These are phyloP conservation scores for Rhagoletis zephyria DNA, from an alignment of 1,140 invertebrate genomes.

Conservation along the genomic window DNA sequence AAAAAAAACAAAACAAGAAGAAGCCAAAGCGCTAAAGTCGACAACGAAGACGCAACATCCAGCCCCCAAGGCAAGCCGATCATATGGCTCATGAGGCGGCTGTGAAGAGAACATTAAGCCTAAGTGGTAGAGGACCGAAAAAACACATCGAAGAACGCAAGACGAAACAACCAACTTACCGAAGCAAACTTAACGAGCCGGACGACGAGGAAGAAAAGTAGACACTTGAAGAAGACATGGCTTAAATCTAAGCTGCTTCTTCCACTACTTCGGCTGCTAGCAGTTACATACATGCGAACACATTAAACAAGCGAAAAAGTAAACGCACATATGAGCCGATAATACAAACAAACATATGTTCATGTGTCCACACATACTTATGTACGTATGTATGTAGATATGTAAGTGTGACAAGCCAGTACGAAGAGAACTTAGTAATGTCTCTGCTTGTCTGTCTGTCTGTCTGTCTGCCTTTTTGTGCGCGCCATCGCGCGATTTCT, in stretches of 20 bases:
- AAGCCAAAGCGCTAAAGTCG: no score
- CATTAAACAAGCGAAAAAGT: not conserved
- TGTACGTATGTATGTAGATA: not conserved
- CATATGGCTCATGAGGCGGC: not conserved
- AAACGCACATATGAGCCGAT: constrained; percentile 9
- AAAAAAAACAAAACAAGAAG: no score
- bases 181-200: constrained; percentile 15
- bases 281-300: constrained; percentile 1
- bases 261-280: not conserved
- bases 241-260: constrained; percentile 28
- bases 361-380: not conserved
- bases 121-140: not conserved
- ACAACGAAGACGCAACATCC: not conserved
- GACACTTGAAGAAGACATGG: constrained; percentile 34
- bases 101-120: not conserved
- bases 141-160: not conserved
- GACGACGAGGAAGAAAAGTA: constrained; percentile 36
- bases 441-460: no score
- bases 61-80: constrained; percentile 29
- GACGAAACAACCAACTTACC: not conserved
- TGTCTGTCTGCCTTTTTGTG: no score
- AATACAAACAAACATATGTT: not conserved
- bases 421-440: not conserved
- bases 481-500: not conserved
- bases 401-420: not conserved